Evolutionary conservation across 2,113 vertebrate species (phyloP).

Genomic region (Ammodramus savannarum): DNA sequence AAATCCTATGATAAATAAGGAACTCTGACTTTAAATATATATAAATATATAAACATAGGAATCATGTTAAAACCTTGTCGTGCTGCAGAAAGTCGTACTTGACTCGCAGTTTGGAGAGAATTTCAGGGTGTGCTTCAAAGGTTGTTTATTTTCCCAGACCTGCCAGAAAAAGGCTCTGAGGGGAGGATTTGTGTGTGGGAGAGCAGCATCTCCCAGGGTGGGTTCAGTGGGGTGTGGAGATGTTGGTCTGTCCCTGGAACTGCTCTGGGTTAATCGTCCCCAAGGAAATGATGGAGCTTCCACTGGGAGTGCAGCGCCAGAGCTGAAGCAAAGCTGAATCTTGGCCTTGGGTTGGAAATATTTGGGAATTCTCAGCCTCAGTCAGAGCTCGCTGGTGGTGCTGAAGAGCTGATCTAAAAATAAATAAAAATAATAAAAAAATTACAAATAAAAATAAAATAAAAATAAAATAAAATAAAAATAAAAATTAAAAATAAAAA

Average conservation of each 20-base stretch:
- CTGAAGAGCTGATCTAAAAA: not conserved
- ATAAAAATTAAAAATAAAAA: no score
- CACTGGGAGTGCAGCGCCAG: not conserved
- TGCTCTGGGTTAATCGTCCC: not conserved
- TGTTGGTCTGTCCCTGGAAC: rapidly evolving
- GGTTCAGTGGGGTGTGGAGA: not conserved
- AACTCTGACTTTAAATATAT: not conserved
- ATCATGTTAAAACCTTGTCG: conserved; percentile 1
- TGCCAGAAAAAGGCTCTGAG: not conserved
- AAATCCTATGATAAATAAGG: conserved; percentile 45
- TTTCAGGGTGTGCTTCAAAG: conserved; percentile 25
- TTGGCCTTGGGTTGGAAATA: not conserved
- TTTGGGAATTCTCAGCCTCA: not conserved
- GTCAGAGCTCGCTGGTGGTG: not conserved
- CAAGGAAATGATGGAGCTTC: not conserved
- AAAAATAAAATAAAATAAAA: not conserved
- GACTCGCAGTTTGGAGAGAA: not conserved
- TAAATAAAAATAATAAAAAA: not conserved
- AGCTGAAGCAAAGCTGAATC: not conserved
- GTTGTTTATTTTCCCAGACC: not conserved
- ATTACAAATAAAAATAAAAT: not conserved
- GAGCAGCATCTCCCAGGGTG: not conserved
- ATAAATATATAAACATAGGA: not conserved
- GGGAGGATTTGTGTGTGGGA: not conserved
- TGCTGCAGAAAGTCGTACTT: not conserved